A percentile compares a stretch with the other conserved stretches of the same genome.
These are phyloP conservation scores for Clamator glandarius DNA, from an alignment of 2,797 vertebrate species.

Conservation along the genomic window DNA sequence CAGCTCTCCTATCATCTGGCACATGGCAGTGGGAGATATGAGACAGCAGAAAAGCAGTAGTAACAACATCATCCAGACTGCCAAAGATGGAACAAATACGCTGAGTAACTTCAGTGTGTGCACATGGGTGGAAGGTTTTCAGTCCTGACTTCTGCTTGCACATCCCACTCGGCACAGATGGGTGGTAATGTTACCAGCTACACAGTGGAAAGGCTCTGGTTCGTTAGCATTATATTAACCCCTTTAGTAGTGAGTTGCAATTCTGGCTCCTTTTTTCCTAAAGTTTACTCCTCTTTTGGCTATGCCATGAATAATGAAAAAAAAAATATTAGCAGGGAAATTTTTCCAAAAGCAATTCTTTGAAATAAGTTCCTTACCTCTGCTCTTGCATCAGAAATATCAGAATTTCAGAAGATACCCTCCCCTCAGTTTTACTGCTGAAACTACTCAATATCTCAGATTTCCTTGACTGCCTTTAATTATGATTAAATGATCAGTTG, in stretches of 20 bases:
- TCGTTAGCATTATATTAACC: background rate
- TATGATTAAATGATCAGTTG: background rate
- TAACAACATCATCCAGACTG: background rate
- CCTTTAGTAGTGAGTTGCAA: background rate
- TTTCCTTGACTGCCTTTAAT: background rate
- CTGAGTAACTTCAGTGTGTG: constrained; percentile 28
- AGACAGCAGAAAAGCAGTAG: constrained; percentile 61
- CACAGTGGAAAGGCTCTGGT: background rate
- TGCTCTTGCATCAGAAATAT: background rate
- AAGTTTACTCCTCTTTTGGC: background rate
- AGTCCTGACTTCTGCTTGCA: background rate
- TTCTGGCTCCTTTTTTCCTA: background rate
- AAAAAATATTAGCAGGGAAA: background rate
- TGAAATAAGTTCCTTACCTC: background rate
- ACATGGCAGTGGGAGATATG: constrained; percentile 64
- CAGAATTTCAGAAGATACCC: background rate
- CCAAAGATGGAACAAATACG: background rate
- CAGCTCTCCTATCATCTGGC: constrained; percentile 68
- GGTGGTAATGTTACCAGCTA: background rate
- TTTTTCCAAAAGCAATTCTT: background rate
- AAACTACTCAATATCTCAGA: background rate
- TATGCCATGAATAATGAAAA: background rate
- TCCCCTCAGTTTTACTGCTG: background rate
- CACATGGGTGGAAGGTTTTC: background rate
- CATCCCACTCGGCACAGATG: constrained; percentile 14